A percentile compares a stretch with the other conserved stretches of the same genome.
Conservation (phyloP, 2,888 invertebrate genomes). For the Euclidia mi region DNA sequence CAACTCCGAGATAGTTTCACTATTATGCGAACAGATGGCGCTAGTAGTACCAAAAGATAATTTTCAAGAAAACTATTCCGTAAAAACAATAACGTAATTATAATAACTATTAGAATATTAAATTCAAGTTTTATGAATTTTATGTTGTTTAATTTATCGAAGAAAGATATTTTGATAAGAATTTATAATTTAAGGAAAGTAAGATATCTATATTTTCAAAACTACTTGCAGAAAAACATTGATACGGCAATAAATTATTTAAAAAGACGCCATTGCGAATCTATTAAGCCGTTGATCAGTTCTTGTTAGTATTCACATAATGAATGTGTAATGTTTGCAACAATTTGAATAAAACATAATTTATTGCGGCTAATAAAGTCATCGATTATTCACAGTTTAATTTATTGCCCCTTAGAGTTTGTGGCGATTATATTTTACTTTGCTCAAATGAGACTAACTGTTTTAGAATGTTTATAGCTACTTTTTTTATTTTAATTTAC, state of each 20-base stretch:
- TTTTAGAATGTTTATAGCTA: not conserved
- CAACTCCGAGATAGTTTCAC: not conserved
- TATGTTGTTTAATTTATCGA: no score
- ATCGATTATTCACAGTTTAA: conserved; percentile 68
- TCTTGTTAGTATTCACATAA: conserved; percentile 61
- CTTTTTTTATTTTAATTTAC: not conserved
- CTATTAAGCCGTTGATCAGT: conserved; percentile 38
- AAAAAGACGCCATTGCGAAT: conserved; percentile 33
- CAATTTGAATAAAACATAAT: conserved; percentile 72
- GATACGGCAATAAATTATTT: conserved; percentile 28
- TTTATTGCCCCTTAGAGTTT: conserved; percentile 61
- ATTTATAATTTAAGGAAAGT: no score
- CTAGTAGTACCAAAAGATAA: conserved; percentile 37
- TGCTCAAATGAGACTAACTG: conserved; percentile 1
- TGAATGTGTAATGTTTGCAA: conserved; percentile 68
- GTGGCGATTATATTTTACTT: conserved; percentile 29
- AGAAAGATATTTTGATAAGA: no score
- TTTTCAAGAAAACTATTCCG: not conserved
- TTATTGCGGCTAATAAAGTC: conserved; percentile 69
- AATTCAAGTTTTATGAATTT: not conserved
- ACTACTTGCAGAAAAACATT: no score
- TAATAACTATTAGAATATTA: conserved; percentile 10
- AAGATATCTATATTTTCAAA: no score
- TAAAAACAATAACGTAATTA: not conserved
- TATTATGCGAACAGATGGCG: conserved; percentile 60